Percentiles rank a stretch among this genome's conserved stretches.
These are phyloP conservation scores for Girardia tigrina DNA, from an alignment of 2,888 invertebrate species.

Conservation along the genomic window DNA sequence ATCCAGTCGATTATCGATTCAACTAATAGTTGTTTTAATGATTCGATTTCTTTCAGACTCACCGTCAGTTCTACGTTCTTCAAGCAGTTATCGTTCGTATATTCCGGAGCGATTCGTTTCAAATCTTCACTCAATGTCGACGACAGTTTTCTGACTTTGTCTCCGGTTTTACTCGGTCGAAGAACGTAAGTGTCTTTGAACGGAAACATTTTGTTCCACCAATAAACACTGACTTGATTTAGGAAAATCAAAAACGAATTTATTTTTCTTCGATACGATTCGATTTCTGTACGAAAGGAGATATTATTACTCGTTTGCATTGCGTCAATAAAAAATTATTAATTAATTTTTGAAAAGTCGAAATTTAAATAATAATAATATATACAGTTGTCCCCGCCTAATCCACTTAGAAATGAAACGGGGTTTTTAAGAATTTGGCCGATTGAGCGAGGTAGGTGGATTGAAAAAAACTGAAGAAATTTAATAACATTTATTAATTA, in stretches of 20 bases:
- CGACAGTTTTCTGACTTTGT: background rate
- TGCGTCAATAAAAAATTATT: no score
- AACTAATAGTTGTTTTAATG: background rate
- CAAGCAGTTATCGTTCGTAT: background rate
- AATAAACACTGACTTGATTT: background rate
- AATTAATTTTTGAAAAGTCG: no score
- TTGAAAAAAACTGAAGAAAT: no score
- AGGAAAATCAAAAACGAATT: background rate
- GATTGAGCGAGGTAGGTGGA: no score
- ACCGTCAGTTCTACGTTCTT: background rate
- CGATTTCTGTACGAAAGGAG: background rate
- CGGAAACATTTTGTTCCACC: background rate
- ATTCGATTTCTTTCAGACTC: background rate
- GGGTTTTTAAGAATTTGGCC: no score
- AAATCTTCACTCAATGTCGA: background rate
- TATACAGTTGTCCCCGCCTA: no score
- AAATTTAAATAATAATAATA: no score
- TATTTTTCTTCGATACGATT: background rate
- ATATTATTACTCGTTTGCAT: background rate
- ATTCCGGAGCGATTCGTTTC: background rate
- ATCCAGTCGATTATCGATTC: background rate
- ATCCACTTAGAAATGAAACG: no score
- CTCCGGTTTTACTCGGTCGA: background rate
- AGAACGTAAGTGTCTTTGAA: background rate
- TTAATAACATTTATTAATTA: no score